Conservation (phyloP, 1,140 invertebrate genomes). For the Trinorchestia longiramus region DNA sequence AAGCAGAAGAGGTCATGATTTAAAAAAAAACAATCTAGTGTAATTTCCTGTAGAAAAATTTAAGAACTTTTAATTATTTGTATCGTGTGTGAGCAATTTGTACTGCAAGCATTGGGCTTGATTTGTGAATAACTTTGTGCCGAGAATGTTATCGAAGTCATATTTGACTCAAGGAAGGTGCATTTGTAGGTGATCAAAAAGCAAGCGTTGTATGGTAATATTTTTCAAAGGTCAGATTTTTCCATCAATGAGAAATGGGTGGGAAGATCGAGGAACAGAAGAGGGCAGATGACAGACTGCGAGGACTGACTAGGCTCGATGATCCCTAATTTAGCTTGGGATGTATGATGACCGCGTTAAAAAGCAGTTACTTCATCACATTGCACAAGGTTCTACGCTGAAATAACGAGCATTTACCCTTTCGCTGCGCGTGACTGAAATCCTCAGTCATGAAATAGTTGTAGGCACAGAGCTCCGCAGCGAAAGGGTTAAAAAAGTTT, state of each 20-base stretch:
- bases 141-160: neutral
- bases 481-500: too few relatives aligned
- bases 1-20: neutral
- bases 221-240: too few relatives aligned
- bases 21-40: neutral
- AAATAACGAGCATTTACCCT: too few relatives aligned
- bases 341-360: neutral
- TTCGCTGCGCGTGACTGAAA: too few relatives aligned
- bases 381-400: neutral
- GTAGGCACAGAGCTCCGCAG: too few relatives aligned
- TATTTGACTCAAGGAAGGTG: neutral
- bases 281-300: neutral
- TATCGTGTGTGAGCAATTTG: neutral
- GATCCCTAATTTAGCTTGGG: neutral
- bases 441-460: too few relatives aligned
- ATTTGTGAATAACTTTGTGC: neutral
- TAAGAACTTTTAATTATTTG: neutral
- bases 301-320: neutral
- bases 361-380: neutral
- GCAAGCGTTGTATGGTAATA: neutral
- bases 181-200: neutral
- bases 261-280: neutral
- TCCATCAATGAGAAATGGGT: neutral
- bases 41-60: neutral
- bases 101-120: neutral